phyloP scores from a whole-genome alignment of 1,140 invertebrate species.

The Venturia canescens region DNA sequence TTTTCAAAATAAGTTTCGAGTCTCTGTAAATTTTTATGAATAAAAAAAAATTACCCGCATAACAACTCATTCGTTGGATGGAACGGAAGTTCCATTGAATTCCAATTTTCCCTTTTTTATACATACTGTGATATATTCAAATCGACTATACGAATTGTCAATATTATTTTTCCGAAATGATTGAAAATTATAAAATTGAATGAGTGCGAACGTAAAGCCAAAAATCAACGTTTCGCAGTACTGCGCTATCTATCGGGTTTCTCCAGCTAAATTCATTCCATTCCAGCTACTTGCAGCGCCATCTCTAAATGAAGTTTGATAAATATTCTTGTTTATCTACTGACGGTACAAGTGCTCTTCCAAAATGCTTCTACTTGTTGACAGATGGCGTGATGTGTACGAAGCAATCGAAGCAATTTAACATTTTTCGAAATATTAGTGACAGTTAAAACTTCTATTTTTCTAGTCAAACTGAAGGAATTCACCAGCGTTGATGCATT shows the following conservation, averaged over 20 bases:
- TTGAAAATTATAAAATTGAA: not conserved
- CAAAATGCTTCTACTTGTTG: not conserved
- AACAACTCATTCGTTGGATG: too few species aligned
- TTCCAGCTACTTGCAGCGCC: constrained; percentile 63
- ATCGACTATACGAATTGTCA: not conserved
- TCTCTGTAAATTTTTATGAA: too few species aligned
- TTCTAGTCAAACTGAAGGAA: too few species aligned
- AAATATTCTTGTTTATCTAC: not conserved
- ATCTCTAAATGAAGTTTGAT: not conserved
- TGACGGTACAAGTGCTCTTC: not conserved
- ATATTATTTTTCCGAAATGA: not conserved
- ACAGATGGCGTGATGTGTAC: not conserved
- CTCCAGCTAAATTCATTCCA: constrained; percentile 77
- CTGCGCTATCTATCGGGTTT: not conserved
- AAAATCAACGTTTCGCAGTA: not conserved
- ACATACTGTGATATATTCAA: too few species aligned
- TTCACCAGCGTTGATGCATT: too few species aligned
- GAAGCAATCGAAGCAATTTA: too few species aligned
- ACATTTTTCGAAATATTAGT: too few species aligned
- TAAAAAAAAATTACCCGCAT: too few species aligned
- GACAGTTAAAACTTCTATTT: too few species aligned
- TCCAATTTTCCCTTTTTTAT: too few species aligned
- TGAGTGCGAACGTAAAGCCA: not conserved
- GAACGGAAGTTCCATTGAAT: too few species aligned
- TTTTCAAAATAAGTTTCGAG: too few species aligned